phyloP scores from a whole-genome alignment of 64 coral and sea anemone species.

The Pocillopora damicornis region DNA sequence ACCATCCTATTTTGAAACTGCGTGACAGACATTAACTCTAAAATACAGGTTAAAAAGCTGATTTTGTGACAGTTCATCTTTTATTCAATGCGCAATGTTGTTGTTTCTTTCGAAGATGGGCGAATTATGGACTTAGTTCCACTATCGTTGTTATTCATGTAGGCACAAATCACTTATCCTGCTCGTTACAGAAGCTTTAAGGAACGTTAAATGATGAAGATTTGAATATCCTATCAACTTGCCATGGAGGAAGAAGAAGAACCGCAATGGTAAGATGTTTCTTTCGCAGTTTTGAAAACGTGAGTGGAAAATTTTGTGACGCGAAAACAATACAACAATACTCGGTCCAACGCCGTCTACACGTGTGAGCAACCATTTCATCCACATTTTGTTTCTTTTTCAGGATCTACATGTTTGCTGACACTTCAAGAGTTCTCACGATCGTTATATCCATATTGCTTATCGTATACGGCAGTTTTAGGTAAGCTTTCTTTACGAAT shows the following conservation, averaged over 20 bases:
- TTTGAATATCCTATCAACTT: background rate
- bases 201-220: background rate
- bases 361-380: background rate
- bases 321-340: conserved; percentile 8
- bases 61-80: background rate
- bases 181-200: background rate
- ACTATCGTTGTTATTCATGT: background rate
- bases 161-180: background rate
- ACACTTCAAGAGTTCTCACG: conserved; percentile 87
- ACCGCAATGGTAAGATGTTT: conserved; percentile 16
- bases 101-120: background rate
- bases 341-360: background rate
- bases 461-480: conserved; percentile 95
- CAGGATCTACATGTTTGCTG: conserved; percentile 83
- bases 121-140: no score
- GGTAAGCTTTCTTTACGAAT: conserved; percentile 36
- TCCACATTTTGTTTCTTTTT: conserved; percentile 29
- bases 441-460: conserved; percentile 92
- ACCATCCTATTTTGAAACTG: background rate
- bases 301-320: background rate
- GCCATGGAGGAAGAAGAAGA: conserved; percentile 18
- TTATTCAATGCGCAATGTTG: conserved; percentile 10
- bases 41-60: background rate
- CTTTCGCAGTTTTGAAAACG: background rate
- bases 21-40: background rate